A percentile compares a stretch with the other conserved stretches of the same genome.
Conservation (phyloP, 2,888 invertebrate genomes). For the Spodoptera picta region DNA sequence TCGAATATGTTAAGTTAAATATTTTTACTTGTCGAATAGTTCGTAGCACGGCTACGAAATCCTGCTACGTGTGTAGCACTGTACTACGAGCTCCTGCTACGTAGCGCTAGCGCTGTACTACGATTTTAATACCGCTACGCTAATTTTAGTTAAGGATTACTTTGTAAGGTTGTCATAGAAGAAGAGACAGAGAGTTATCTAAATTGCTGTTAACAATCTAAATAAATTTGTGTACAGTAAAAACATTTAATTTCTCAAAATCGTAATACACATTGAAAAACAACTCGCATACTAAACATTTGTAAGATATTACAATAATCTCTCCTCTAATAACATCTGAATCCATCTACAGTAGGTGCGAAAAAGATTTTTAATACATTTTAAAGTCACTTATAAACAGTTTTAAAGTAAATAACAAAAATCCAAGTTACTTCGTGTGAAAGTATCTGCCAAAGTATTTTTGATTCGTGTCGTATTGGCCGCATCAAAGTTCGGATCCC, state of each 20-base stretch:
- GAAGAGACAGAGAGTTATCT: no score
- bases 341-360: no score
- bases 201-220: no score
- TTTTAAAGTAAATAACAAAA: no score
- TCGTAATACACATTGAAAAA: no score
- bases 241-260: no score
- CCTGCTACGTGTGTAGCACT: constrained; percentile 30
- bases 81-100: constrained; percentile 27
- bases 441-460: constrained; percentile 25
- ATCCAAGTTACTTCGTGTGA: not conserved
- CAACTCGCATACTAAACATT: no score
- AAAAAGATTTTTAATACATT: no score
- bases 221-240: no score
- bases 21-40: not conserved
- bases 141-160: constrained; percentile 3
- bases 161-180: constrained; percentile 1
- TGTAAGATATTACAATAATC: no score
- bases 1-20: not conserved
- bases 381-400: no score
- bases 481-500: constrained; percentile 24
- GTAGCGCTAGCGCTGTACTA: constrained; percentile 30
- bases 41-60: constrained; percentile 7
- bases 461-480: constrained; percentile 67
- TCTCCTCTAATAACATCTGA: no score
- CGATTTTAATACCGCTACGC: constrained; percentile 7